Evolutionary conservation across 1,140 invertebrate species (phyloP).

Genomic region (Condylostylus longicornis): DNA sequence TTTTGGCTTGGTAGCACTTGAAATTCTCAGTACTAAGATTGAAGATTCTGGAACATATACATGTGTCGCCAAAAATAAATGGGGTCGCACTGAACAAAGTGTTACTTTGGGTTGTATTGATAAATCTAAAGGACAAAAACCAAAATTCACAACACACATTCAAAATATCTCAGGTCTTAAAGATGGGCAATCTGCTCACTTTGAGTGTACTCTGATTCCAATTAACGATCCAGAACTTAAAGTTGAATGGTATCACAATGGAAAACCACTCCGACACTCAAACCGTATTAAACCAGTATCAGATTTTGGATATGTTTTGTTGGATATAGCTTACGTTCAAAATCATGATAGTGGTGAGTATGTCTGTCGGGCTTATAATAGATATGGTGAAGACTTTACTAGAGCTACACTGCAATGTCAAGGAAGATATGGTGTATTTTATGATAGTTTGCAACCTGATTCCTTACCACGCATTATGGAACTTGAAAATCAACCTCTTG

Average conservation of each 20-base stretch:
- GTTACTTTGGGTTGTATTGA: constrained; percentile 71
- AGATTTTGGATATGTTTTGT: constrained; percentile 89
- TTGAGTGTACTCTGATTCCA: constrained; percentile 81
- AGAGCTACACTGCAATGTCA: constrained; percentile 66
- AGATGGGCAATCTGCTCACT: constrained; percentile 82
- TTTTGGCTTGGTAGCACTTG: constrained; percentile 88
- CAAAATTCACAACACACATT: constrained; percentile 76
- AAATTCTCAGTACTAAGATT: constrained; percentile 78
- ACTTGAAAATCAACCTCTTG: constrained; percentile 50
- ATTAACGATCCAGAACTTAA: constrained; percentile 87
- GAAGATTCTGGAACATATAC: constrained; percentile 77
- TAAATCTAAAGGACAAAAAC: constrained; percentile 67
- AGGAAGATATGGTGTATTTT: constrained; percentile 76
- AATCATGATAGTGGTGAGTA: constrained; percentile 88
- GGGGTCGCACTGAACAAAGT: constrained; percentile 73
- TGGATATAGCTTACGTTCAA: constrained; percentile 90
- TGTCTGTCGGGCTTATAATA: constrained; percentile 73
- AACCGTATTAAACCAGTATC: constrained; percentile 86
- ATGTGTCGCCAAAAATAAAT: constrained; percentile 75
- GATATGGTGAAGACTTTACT: constrained; percentile 80
- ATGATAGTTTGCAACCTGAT: constrained; percentile 87
- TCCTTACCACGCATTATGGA: constrained; percentile 80
- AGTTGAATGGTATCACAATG: constrained; percentile 93
- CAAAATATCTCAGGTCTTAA: constrained; percentile 70
- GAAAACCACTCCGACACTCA: constrained; percentile 69